phyloP scores from a whole-genome alignment of 2,888 invertebrate species.

The Pandemis cinnamomeana region DNA sequence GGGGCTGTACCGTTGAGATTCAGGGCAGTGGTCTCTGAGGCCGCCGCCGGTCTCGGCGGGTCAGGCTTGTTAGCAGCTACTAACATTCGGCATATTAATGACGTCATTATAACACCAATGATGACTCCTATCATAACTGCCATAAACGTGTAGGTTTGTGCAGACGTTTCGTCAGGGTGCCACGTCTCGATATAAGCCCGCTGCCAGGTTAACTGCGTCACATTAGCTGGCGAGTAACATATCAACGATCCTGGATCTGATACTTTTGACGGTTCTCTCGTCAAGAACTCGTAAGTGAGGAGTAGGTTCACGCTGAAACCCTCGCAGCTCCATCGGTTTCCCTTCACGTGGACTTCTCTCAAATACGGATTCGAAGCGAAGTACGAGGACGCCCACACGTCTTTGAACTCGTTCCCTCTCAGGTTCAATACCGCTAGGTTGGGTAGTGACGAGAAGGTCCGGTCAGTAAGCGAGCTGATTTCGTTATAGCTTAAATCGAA shows the following conservation, averaged over 20 bases:
- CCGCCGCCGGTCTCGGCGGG: slow-evolving; percentile 62
- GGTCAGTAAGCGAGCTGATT: slow-evolving; percentile 84
- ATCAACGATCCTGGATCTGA: slow-evolving; percentile 76
- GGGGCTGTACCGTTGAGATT: slow-evolving; percentile 61
- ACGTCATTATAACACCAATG: slow-evolving; percentile 81
- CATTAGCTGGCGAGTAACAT: slow-evolving; percentile 87
- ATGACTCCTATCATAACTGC: slow-evolving; percentile 82
- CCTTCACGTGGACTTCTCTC: slow-evolving; percentile 85
- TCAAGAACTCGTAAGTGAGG: slow-evolving; percentile 85
- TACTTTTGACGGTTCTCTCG: slow-evolving; percentile 81
- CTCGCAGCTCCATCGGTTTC: slow-evolving; percentile 91
- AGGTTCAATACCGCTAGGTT: slow-evolving; percentile 87
- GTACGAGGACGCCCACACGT: slow-evolving; percentile 84
- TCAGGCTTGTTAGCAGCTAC: slow-evolving; percentile 73
- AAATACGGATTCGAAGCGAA: slow-evolving; percentile 86
- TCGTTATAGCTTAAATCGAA: slow-evolving; percentile 86
- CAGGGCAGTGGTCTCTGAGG: slow-evolving; percentile 71
- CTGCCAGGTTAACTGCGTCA: slow-evolving; percentile 88
- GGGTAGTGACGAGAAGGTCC: slow-evolving; percentile 86
- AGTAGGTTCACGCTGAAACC: slow-evolving; percentile 85
- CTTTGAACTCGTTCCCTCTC: slow-evolving; percentile 89
- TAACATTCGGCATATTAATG: slow-evolving; percentile 82
- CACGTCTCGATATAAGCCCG: slow-evolving; percentile 87
- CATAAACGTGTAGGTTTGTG: slow-evolving; percentile 82
- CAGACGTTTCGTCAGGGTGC: slow-evolving; percentile 73